Base-by-base conservation (phyloP, 1,140 invertebrate genomes). In the Cydia amplana region DNA sequence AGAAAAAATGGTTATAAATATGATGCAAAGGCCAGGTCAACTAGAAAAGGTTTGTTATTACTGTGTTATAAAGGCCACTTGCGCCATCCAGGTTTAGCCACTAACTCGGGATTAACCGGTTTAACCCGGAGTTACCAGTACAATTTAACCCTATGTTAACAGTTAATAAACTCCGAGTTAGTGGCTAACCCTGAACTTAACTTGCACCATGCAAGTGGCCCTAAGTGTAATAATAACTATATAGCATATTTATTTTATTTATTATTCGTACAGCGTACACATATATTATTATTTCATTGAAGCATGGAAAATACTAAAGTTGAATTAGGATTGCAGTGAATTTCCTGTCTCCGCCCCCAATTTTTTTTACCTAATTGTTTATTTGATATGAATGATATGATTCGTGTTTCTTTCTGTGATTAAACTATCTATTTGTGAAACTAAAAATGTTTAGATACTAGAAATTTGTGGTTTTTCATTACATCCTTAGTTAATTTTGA, bases 11-110 rank as follows among this genome's bases (percentile, higher is more conserved):
- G 97, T 99, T 51, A 96, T 97, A 74, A 98, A 97, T 87, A 96
- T 99, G 95, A 94, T 99, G 80, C 97, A 99, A 93, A 94, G 98
- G 77, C 97, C 98, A 4, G 98, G 98, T 28, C 98, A 99, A 84
- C 91, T 99, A 76, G 99, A 99, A 90, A 99, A 99, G 93, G 96
- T 97, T 80, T 72, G 74, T 76, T 77, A 10, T 70, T n/a, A 4
- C n/a, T 70, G 1, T 70, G 10, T 67, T 28, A n/a, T n/a, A 28
- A 28, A 4, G 28, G 28, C 28, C 28, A 28, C 28, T 28, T 28
- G 28, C 28, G 28, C 28, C n/a, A n/a, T n/a, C n/a, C n/a, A n/a
- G n/a, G n/a, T n/a, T n/a, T n/a, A n/a, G n/a, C n/a, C 28, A 28
- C 28, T 28, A 1, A 28, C 28, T 28, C 28, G 28, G 28, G 28